phyloP scores from a whole-genome alignment of 2,888 invertebrate genomes.

The Cryptus viduatorius region DNA sequence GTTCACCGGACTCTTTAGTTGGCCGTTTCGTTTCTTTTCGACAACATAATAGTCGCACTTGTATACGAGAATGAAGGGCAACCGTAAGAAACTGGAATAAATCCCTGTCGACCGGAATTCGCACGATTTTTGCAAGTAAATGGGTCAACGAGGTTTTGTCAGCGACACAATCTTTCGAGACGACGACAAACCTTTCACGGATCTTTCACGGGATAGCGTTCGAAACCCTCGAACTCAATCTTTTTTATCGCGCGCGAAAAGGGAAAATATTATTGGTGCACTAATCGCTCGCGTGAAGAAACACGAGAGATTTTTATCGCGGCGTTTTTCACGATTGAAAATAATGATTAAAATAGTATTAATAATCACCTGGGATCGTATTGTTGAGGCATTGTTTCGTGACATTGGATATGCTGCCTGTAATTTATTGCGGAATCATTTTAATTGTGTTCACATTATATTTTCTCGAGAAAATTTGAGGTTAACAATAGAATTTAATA shows the following conservation, averaged over 20 bases:
- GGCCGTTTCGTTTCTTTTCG: slow-evolving; percentile 61
- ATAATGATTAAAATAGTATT: slow-evolving; percentile 26
- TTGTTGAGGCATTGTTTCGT: slow-evolving; percentile 70
- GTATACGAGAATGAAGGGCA: not conserved
- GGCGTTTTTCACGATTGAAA: slow-evolving; percentile 13
- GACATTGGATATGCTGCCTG: slow-evolving; percentile 70
- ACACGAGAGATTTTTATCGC: slow-evolving; percentile 41
- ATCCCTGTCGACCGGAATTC: slow-evolving; percentile 49
- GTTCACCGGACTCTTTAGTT: slow-evolving; percentile 62
- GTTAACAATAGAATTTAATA: slow-evolving; percentile 4
- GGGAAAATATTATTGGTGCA: slow-evolving; percentile 4
- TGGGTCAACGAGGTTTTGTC: slow-evolving; percentile 63
- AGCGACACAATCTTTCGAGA: slow-evolving; percentile 47
- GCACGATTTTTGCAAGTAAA: slow-evolving; percentile 74
- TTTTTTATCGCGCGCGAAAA: slow-evolving; percentile 20
- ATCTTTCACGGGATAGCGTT: slow-evolving; percentile 27
- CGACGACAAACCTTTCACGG: not conserved
- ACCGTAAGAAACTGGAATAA: slow-evolving; percentile 20
- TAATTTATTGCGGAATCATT: slow-evolving; percentile 14
- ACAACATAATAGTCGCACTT: slow-evolving; percentile 52
- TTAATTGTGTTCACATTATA: not conserved
- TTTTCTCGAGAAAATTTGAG: slow-evolving; percentile 21
- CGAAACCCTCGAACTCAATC: slow-evolving; percentile 12
- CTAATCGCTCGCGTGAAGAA: slow-evolving; percentile 26
- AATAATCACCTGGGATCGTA: slow-evolving; percentile 75